These are phyloP conservation scores for Geophilus truncorum DNA, from an alignment of 2,888 invertebrate genomes.

Conservation along the genomic window DNA sequence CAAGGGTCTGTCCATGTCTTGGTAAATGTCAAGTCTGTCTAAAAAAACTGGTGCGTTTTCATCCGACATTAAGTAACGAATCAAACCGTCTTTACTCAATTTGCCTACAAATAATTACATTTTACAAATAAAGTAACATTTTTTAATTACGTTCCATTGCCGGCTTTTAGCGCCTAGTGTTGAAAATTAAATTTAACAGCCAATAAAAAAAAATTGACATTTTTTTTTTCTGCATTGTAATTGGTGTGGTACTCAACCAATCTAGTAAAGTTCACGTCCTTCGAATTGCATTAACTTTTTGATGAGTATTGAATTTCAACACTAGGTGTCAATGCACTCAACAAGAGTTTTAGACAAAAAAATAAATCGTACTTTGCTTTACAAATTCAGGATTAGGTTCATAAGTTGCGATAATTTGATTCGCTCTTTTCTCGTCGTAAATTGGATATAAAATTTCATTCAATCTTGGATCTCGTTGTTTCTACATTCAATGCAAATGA, in stretches of 20 bases:
- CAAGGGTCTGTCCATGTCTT: conserved; percentile 96
- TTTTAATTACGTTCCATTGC: too few relatives aligned
- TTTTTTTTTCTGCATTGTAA: too few relatives aligned
- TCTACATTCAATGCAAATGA: conserved; percentile 50
- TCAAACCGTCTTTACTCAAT: conserved; percentile 90
- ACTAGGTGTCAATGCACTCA: too few relatives aligned
- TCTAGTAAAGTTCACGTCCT: too few relatives aligned
- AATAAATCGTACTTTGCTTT: conserved; percentile 60
- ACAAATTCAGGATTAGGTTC: conserved; percentile 75
- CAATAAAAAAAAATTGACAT: too few relatives aligned
- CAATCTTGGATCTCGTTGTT: conserved; percentile 94
- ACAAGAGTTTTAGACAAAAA: too few relatives aligned
- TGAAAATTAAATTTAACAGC: too few relatives aligned
- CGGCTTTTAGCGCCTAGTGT: too few relatives aligned
- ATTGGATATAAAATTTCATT: conserved; percentile 98
- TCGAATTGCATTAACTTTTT: too few relatives aligned
- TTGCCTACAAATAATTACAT: conserved; percentile 60
- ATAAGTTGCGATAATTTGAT: conserved; percentile 88
- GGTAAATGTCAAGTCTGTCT: conserved; percentile 92
- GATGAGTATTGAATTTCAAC: too few relatives aligned
- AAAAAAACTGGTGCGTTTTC: conserved; percentile 99
- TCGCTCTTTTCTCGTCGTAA: conserved; percentile 87
- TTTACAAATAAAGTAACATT: too few relatives aligned
- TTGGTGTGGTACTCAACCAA: too few relatives aligned
- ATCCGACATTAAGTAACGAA: conserved; percentile 98